These are phyloP conservation scores for Diorhabda carinulata DNA, from an alignment of 1,140 invertebrate species.

Conservation along the genomic window DNA sequence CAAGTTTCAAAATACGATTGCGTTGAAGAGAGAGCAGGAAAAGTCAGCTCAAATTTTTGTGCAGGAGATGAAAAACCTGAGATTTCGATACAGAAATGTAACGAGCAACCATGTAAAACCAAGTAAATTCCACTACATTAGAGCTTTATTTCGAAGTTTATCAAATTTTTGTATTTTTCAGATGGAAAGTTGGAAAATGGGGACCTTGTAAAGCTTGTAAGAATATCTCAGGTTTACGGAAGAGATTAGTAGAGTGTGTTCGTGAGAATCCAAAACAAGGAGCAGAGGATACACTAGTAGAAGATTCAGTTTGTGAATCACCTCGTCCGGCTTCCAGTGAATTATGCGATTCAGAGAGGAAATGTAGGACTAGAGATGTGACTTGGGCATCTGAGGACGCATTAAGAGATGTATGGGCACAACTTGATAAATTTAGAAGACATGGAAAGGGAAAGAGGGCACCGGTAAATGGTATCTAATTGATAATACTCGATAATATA, in stretches of 20 bases:
- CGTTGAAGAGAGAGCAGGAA: constrained; percentile 49
- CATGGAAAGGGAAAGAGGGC: constrained; percentile 5
- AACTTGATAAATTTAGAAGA: constrained; percentile 25
- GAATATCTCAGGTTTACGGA: constrained; percentile 46
- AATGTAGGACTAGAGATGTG: constrained; percentile 36
- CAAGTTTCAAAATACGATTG: constrained; percentile 48
- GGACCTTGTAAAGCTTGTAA: constrained; percentile 51
- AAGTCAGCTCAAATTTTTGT: constrained; percentile 49
- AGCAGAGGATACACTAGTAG: constrained; percentile 48
- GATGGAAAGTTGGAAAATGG: constrained; percentile 53
- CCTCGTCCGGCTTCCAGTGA: constrained; percentile 43
- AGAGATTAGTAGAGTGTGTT: constrained; percentile 51
- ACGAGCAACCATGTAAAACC: constrained; percentile 47
- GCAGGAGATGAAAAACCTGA: constrained; percentile 42
- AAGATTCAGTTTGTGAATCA: constrained; percentile 47
- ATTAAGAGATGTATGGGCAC: constrained; percentile 35
- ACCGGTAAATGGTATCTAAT: not conserved
- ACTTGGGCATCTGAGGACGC: constrained; percentile 27
- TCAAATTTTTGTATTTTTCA: not conserved
- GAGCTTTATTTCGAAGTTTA: not conserved
- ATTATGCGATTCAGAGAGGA: constrained; percentile 45
- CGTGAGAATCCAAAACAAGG: constrained; percentile 44
- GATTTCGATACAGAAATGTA: constrained; percentile 47
- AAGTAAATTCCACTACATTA: constrained; percentile 41
- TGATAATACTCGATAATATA: not conserved